These are phyloP conservation scores for Camelus bactrianus DNA, from an alignment of 2,113 vertebrate genomes.

Conservation along the genomic window DNA sequence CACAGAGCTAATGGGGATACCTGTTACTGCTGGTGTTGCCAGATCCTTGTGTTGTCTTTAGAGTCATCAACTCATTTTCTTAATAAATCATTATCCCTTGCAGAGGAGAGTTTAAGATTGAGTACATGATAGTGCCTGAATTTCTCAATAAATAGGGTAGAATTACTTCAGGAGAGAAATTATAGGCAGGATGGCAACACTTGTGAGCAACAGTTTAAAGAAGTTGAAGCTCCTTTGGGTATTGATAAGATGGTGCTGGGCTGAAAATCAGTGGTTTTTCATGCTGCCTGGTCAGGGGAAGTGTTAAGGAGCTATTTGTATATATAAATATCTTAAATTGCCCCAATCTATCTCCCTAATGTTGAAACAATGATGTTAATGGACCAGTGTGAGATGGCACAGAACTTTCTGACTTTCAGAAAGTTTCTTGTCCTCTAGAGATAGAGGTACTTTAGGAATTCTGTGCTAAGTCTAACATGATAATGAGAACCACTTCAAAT, in stretches of 20 bases:
- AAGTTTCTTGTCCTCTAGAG: conserved; percentile 51
- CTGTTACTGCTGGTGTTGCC: background rate
- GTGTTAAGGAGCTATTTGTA: conserved; percentile 7
- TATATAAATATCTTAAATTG: conserved; percentile 40
- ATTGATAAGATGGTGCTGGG: background rate
- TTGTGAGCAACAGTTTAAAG: conserved; percentile 46
- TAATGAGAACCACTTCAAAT: conserved; percentile 11
- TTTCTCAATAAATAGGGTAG: conserved; percentile 3
- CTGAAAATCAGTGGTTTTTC: background rate
- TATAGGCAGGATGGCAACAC: background rate
- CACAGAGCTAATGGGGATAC: background rate
- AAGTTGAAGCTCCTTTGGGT: background rate
- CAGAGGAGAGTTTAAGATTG: background rate
- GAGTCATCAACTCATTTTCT: background rate
- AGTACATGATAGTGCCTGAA: background rate
- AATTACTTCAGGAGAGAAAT: conserved; percentile 36
- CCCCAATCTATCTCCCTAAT: background rate
- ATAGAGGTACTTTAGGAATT: background rate
- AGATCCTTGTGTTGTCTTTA: background rate
- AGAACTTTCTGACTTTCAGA: background rate
- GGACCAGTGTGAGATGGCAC: background rate
- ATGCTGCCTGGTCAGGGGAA: background rate
- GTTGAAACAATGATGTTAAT: conserved; percentile 35
- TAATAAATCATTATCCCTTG: background rate
- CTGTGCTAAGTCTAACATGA: background rate